Conservation (phyloP, 2,888 invertebrate genomes). For the Sarcophaga subvicina region DNA sequence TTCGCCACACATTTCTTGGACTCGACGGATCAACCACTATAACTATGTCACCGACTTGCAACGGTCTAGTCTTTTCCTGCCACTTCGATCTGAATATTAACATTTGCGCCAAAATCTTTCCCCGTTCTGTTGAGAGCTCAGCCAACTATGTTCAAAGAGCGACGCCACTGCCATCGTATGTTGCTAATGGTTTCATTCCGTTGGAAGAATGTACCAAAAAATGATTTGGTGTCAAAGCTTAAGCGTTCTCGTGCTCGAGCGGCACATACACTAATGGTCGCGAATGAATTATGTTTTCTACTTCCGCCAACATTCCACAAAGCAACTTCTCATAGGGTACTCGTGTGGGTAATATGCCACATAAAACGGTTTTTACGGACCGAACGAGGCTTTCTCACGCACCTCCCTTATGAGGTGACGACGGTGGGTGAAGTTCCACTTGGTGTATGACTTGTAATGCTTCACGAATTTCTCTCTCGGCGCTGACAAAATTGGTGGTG, state of each 20-base stretch:
- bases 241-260: neutral
- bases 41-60: too few relatives aligned
- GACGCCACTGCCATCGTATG: constrained; percentile 32
- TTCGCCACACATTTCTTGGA: too few relatives aligned
- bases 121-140: constrained; percentile 54
- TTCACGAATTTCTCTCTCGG: constrained; percentile 57
- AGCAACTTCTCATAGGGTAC: constrained; percentile 69
- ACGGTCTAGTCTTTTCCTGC: too few relatives aligned
- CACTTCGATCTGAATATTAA: too few relatives aligned
- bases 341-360: constrained; percentile 52
- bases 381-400: constrained; percentile 65
- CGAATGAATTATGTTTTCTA: constrained; percentile 33
- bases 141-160: constrained; percentile 23
- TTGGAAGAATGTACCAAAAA: constrained; percentile 43
- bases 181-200: constrained; percentile 55
- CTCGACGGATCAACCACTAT: too few relatives aligned
- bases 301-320: constrained; percentile 36
- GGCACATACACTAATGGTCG: neutral
- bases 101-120: constrained; percentile 8
- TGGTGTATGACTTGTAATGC: constrained; percentile 33
- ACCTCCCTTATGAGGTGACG: constrained; percentile 67
- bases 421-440: constrained; percentile 72
- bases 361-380: constrained; percentile 64
- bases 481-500: constrained; percentile 64
- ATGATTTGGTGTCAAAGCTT: constrained; percentile 30